Percentiles rank a stretch among this genome's conserved stretches.
Evolutionary conservation across 2,797 vertebrate genomes (phyloP).

Genomic region (Melopsittacus undulatus): DNA sequence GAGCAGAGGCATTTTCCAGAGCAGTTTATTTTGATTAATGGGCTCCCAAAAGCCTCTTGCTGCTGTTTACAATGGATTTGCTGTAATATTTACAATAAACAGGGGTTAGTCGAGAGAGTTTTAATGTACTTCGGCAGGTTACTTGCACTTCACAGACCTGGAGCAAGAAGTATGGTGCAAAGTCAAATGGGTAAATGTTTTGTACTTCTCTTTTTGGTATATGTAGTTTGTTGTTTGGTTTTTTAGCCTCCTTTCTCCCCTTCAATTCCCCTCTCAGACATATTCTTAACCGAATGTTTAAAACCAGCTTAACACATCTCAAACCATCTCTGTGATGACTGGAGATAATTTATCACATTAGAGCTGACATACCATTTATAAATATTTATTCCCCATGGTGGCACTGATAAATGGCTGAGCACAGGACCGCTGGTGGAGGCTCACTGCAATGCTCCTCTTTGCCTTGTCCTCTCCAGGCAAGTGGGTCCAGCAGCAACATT

Average conservation of each 20-base stretch:
- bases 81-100: slow-evolving; percentile 86
- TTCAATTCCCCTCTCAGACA: neutral
- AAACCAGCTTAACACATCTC: slow-evolving; percentile 29
- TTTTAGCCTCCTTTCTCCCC: neutral
- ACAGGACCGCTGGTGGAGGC: neutral
- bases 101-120: slow-evolving; percentile 67
- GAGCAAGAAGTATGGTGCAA: neutral
- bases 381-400: slow-evolving; percentile 55
- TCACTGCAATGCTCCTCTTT: accelerated
- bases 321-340: slow-evolving; percentile 23
- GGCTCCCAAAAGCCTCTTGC: slow-evolving; percentile 82
- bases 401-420: slow-evolving; percentile 62
- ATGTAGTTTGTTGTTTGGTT: neutral
- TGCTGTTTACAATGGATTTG: slow-evolving; percentile 84
- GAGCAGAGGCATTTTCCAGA: slow-evolving; percentile 75
- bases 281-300: slow-evolving; percentile 46
- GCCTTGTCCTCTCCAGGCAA: neutral
- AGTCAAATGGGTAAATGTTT: neutral
- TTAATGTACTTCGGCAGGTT: slow-evolving; percentile 63
- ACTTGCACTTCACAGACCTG: slow-evolving; percentile 5
- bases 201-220: neutral
- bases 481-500: neutral
- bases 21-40: slow-evolving; percentile 83
- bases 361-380: slow-evolving; percentile 63
- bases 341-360: slow-evolving; percentile 66